Base-by-base conservation (phyloP, 35 echinoderm and acorn worm species). In the Stichopus chloronotus region DNA sequence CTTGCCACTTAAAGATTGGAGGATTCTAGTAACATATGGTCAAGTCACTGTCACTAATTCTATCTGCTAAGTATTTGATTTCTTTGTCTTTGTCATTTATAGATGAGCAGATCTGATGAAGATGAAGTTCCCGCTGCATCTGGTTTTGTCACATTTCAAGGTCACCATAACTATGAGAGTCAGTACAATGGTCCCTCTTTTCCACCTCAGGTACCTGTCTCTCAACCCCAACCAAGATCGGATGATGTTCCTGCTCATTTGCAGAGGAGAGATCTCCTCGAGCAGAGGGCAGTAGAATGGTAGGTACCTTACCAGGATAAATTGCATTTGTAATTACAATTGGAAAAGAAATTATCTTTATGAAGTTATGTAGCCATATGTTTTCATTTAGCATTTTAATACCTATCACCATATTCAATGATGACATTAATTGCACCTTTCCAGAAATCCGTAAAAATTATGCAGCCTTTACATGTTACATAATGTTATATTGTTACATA, bases 151-250 rank as follows among this genome's bases (percentile, higher is more conserved):
- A 93, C 95, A 21, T 90, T 99, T 53, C 87, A 92, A 87, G 97
- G 97, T 24, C 76, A 90, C 53, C 43, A 22, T 13, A 84, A 80
- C 11, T 63, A 85, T 55, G n/a, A 55, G 53, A 71, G 71, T 8
- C 65, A 82, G 71, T 99, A 99, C 88, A 91, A 96, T 92, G 97
- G 97, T 69, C 95, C 97, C 8, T 59, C 95, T 4, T 99, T 99
- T 43, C 97, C 97, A 76, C 78, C 92, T 59, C 78, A 76, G 68
- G 65, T 84, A 8, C 92, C 92, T 43, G 69, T 43, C 16, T 56
- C 74, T 55, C 56, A 76, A 13, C 76, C 24, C 52, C 59, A 68
- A 5, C 87, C 76, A 78, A 83, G 78, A 0, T 94, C 95, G 22
- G 94, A 94, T 13, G 57, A 93, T 25, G 78, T 96, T 53, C 95